Evolutionary conservation across 2,113 vertebrate species (phyloP), one percentile per base, ranked within the genome.

Genomic region (Nematolebias whitei): DNA sequence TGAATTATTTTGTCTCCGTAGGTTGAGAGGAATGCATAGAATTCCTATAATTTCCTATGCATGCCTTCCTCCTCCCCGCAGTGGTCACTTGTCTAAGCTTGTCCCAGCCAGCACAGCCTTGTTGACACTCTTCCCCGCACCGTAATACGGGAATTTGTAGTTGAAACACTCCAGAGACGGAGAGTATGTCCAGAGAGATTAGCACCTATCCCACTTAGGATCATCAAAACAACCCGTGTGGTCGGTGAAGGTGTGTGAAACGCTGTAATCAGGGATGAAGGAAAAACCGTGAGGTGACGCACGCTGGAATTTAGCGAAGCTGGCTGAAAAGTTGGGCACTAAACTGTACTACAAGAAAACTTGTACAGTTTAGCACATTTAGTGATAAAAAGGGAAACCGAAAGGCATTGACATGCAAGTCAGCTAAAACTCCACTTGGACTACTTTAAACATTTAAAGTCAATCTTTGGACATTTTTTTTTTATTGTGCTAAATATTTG

Each of bases 61-160:
- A 88, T 87, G 88, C 88, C 82, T 79, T 57, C 77, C 72, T 55
- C 78, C 72, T 68, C 52, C 59, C 53, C 51, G 16, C 80, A 66
- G 24, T 26, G 69, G 84, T 88, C 82, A 85, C 89, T 88, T 90
- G 91, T 88, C 87, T 76, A 59, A 89, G 88, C 90, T 79, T 90
- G 90, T 66, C 89, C 76, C 69, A 81, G 77, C 51, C 63, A 18
- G 76, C 45, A 2, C 56, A 65, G 72, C 75, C 55, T 76, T 85
- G 87, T 90, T 88, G 82, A 89, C 76, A 82, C 73, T 61, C 70
- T 76, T 65, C 63, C 26, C 78, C 32, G 56, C 22, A 24, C 68
- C 13, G 38, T 66, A 68, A 85, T 82, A 58, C 75, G 77, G 71
- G 84, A 85, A 85, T 86, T 88, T 87, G 79, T 71, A 73, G 63